Conservation (phyloP, 2,888 invertebrate species). For the Dascillus cervinus region DNA sequence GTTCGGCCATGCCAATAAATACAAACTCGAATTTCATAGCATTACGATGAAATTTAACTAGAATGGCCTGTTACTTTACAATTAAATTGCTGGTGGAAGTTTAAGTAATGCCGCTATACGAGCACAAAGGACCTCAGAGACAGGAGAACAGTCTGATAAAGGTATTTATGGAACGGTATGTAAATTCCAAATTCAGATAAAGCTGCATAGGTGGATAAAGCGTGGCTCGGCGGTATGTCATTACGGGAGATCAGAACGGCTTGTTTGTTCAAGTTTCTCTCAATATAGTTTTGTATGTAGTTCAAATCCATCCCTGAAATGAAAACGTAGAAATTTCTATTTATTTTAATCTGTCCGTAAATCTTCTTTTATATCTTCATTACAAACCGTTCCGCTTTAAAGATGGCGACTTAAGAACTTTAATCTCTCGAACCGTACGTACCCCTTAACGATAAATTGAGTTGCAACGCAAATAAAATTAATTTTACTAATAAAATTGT, state of each 20-base stretch:
- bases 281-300: conserved; percentile 14
- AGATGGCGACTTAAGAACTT: too few relatives aligned
- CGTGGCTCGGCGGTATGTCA: conserved; percentile 22
- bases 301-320: conserved; percentile 12
- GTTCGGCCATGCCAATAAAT: too few relatives aligned
- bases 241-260: conserved; percentile 21
- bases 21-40: too few relatives aligned
- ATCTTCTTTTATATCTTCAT: too few relatives aligned
- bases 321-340: conserved; percentile 18
- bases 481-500: too few relatives aligned
- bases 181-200: conserved; percentile 22
- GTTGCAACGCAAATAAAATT: too few relatives aligned
- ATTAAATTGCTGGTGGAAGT: conserved; percentile 15
- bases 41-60: conserved; percentile 12
- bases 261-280: conserved; percentile 20
- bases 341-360: too few relatives aligned
- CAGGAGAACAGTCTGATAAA: conserved; percentile 17
- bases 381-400: too few relatives aligned
- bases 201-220: conserved; percentile 25
- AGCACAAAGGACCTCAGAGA: conserved; percentile 18
- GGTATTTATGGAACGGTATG: conserved; percentile 25
- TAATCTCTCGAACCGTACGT: too few relatives aligned
- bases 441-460: too few relatives aligned
- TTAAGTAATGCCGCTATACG: conserved; percentile 13
- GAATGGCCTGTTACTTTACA: conserved; percentile 13